Conservation (phyloP, 23 tunicate genomes). For the Halocynthia roretzi region DNA sequence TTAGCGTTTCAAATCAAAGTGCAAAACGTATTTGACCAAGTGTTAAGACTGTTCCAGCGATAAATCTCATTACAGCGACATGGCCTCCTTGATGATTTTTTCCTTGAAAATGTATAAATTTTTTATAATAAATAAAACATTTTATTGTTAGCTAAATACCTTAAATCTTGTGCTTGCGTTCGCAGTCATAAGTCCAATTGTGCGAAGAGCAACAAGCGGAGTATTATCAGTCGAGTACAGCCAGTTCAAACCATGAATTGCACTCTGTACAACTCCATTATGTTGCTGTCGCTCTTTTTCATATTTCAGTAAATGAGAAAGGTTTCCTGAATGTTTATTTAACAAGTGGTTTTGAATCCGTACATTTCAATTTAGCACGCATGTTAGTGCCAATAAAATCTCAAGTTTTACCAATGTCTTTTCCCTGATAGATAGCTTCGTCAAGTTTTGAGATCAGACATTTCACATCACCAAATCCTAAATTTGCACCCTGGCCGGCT, state of each 20-base stretch:
- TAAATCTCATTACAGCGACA: not conserved
- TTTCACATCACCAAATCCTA: constrained; percentile 72
- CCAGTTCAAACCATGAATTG: constrained; percentile 36
- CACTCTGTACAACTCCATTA: constrained; percentile 25
- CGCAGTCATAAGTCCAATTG: constrained; percentile 35
- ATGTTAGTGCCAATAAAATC: not conserved
- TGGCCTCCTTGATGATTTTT: constrained; percentile 3
- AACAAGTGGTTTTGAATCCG: not conserved
- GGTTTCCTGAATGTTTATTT: constrained; percentile 20
- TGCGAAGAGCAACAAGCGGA: constrained; percentile 40
- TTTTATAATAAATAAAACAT: not conserved
- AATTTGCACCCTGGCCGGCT: constrained; percentile 89
- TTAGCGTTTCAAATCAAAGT: not conserved
- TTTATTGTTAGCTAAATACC: constrained; percentile 4
- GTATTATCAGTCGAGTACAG: constrained; percentile 58
- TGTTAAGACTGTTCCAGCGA: not conserved
- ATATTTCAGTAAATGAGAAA: constrained; percentile 30
- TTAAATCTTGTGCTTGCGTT: constrained; percentile 35
- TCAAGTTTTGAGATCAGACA: constrained; percentile 35
- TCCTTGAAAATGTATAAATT: not conserved
- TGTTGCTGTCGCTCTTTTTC: constrained; percentile 35
- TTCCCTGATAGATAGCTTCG: constrained; percentile 52
- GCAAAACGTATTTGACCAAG: not conserved
- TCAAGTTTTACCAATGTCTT: constrained; percentile 46
- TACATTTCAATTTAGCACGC: not conserved